These are phyloP conservation scores for Halyomorpha halys DNA, from an alignment of 1,140 invertebrate genomes.

Conservation along the genomic window DNA sequence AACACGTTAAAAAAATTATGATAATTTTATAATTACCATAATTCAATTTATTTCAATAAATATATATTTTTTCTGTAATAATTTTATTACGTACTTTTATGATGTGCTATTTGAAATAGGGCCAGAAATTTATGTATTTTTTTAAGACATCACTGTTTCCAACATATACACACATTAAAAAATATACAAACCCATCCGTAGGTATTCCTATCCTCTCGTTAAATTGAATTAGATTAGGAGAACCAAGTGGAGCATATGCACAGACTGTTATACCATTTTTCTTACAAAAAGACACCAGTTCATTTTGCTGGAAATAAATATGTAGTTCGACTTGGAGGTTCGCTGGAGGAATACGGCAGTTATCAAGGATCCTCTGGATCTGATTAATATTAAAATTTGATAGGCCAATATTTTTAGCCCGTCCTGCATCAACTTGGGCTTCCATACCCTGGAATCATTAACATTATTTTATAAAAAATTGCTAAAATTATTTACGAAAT, in stretches of 20 bases:
- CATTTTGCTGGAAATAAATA: slow-evolving; percentile 70
- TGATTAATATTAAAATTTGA: slow-evolving; percentile 37
- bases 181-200: background rate
- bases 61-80: too few species aligned
- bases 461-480: too few species aligned
- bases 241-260: slow-evolving; percentile 75
- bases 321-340: slow-evolving; percentile 66
- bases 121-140: too few species aligned
- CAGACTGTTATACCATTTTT: slow-evolving; percentile 60
- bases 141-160: too few species aligned
- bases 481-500: too few species aligned
- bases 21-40: too few species aligned
- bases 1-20: too few species aligned
- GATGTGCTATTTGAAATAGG: too few species aligned
- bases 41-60: too few species aligned
- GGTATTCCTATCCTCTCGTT: slow-evolving; percentile 2
- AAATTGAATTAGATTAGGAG: slow-evolving; percentile 36
- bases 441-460: slow-evolving; percentile 15
- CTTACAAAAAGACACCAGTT: slow-evolving; percentile 61
- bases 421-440: slow-evolving; percentile 32
- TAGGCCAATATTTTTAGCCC: slow-evolving; percentile 34
- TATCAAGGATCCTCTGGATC: slow-evolving; percentile 32
- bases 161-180: too few species aligned
- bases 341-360: slow-evolving; percentile 30
- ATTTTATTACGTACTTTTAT: too few species aligned